phyloP scores from a whole-genome alignment of 2,113 vertebrate species.

The Orientallactaga bullata region DNA sequence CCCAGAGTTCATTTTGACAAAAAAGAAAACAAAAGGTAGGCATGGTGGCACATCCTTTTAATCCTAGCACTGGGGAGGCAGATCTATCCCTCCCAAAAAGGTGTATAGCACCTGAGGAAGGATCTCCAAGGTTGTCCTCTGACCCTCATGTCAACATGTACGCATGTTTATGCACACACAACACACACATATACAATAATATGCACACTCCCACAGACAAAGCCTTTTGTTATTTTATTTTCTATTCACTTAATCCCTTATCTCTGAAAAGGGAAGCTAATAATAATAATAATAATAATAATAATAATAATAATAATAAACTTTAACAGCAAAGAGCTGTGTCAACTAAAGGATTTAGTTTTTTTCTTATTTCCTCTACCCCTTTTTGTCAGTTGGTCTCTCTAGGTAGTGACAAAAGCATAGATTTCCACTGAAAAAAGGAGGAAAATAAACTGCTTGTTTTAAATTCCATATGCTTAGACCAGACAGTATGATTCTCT shows the following conservation, averaged over 20 bases:
- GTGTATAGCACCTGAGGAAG: no score
- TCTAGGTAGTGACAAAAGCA: neutral
- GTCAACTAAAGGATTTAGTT: neutral
- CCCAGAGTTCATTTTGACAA: no score
- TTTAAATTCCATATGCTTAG: neutral
- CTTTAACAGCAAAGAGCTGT: neutral
- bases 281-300: neutral
- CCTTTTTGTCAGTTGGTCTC: neutral
- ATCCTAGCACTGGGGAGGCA: no score
- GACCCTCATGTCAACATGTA: no score
- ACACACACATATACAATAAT: no score
- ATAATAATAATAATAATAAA: no score
- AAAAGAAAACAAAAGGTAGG: no score
- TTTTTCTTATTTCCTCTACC: conserved; percentile 20
- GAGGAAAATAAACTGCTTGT: neutral
- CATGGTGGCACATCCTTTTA: no score
- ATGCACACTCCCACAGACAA: neutral
- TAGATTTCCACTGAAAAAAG: neutral
- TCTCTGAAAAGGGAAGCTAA: conserved; percentile 16
- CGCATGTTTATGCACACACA: no score
- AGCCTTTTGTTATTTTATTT: neutral
- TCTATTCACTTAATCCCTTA: neutral
- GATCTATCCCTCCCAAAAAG: no score
- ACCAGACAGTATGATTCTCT: no score
- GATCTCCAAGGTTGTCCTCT: no score